These are phyloP conservation scores for Tetranychus piercei DNA, from an alignment of 2,888 invertebrate genomes.

Conservation along the genomic window DNA sequence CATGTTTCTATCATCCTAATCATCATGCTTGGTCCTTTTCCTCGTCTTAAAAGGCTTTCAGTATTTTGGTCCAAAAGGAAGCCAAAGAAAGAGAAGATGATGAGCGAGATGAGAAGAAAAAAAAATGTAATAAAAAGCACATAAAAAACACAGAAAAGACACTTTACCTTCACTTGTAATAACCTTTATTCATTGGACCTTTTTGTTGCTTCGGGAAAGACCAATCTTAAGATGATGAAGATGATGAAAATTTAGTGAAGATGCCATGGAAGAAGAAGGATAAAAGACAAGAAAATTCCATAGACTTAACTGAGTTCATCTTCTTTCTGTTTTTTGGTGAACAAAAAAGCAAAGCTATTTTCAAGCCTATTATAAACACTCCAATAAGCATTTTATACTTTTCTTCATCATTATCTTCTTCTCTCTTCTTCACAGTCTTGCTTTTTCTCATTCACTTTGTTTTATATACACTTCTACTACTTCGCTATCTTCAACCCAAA, in stretches of 20 bases:
- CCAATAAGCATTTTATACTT: constrained; percentile 1
- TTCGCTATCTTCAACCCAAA: not conserved
- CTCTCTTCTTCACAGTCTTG: not conserved
- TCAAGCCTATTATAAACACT: not conserved
- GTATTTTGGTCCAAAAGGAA: not conserved
- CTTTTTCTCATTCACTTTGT: too few species aligned
- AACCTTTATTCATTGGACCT: too few species aligned
- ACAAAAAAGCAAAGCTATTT: not conserved
- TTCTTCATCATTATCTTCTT: not conserved
- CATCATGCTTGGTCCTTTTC: not conserved
- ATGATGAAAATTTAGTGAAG: too few species aligned
- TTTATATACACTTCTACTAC: too few species aligned
- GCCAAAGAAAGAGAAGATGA: not conserved
- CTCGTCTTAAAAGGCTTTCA: not conserved
- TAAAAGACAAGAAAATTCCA: not conserved
- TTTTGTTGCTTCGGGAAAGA: too few species aligned
- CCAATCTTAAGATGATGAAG: not conserved
- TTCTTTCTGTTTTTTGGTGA: not conserved
- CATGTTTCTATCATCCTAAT: not conserved
- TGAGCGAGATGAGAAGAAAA: not conserved
- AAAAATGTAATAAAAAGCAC: not conserved
- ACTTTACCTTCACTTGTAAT: not conserved
- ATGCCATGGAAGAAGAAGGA: not conserved
- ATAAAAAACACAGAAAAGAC: not conserved
- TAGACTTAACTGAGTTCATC: not conserved